A percentile compares a stretch with the other conserved stretches of the same genome.
These are phyloP conservation scores for Anguilla anguilla DNA, from an alignment of 2,797 vertebrate genomes.

Conservation along the genomic window DNA sequence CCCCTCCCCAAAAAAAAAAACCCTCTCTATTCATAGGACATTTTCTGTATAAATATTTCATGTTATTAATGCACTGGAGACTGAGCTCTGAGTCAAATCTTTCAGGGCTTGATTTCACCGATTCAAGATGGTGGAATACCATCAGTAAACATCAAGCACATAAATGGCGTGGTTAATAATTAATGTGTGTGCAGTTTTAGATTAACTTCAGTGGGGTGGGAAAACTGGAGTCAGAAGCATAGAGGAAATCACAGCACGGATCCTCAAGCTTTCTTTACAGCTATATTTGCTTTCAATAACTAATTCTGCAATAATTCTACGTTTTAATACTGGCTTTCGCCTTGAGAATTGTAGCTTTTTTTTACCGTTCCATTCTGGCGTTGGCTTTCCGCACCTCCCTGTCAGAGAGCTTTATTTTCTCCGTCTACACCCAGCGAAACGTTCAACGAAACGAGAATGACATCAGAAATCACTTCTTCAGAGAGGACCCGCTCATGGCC, in stretches of 20 bases:
- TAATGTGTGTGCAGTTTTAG: background rate
- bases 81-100: background rate
- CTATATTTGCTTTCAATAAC: background rate
- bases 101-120: background rate
- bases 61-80: background rate
- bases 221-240: background rate
- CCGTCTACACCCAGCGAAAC: no score
- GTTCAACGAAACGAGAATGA: no score
- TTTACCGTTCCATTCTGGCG: no score
- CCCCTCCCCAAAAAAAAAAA: background rate
- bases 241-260: background rate
- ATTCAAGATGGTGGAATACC: background rate
- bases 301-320: background rate
- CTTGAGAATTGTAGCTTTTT: no score
- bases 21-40: background rate
- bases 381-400: no score
- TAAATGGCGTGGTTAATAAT: background rate
- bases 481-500: no score
- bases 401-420: no score
- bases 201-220: background rate
- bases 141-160: background rate
- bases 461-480: background rate
- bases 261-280: background rate
- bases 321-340: no score
- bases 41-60: background rate